phyloP scores from a whole-genome alignment of 2,888 invertebrate genomes.

The Drosophila robusta region DNA sequence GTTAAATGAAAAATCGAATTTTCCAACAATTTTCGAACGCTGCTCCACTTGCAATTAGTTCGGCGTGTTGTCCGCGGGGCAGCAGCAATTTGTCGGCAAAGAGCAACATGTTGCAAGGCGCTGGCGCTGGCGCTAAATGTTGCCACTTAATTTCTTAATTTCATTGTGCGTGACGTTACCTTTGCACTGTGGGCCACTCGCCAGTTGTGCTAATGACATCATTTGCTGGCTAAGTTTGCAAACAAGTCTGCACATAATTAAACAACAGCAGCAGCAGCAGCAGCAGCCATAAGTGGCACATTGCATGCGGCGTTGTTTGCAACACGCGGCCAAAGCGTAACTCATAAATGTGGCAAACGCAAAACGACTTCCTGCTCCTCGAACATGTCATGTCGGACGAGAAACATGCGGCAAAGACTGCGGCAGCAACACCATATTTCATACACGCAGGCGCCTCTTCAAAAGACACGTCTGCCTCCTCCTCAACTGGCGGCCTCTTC shows the following conservation, averaged over 20 bases:
- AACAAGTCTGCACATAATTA: slow-evolving; percentile 58
- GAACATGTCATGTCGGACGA: slow-evolving; percentile 69
- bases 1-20: slow-evolving; percentile 34
- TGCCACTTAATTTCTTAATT: slow-evolving; percentile 75
- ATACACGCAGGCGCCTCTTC: slow-evolving; percentile 73
- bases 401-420: slow-evolving; percentile 38
- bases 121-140: slow-evolving; percentile 54
- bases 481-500: slow-evolving; percentile 69
- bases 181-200: slow-evolving; percentile 41
- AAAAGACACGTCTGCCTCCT: slow-evolving; percentile 45
- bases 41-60: slow-evolving; percentile 75
- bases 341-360: slow-evolving; percentile 79
- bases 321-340: slow-evolving; percentile 71
- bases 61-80: slow-evolving; percentile 65
- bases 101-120: slow-evolving; percentile 61
- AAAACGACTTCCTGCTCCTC: slow-evolving; percentile 79
- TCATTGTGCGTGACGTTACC: slow-evolving; percentile 62
- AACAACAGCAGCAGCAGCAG: slow-evolving; percentile 29
- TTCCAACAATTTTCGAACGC: slow-evolving; percentile 38
- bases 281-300: slow-evolving; percentile 55
- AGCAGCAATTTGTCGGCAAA: slow-evolving; percentile 39
- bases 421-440: slow-evolving; percentile 60
- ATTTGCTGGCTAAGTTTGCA: slow-evolving; percentile 56
- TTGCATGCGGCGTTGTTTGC: slow-evolving; percentile 67
- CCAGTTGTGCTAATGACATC: slow-evolving; percentile 65